Conservation (phyloP, 2,888 invertebrate species). For the Dendrolimus houi region DNA sequence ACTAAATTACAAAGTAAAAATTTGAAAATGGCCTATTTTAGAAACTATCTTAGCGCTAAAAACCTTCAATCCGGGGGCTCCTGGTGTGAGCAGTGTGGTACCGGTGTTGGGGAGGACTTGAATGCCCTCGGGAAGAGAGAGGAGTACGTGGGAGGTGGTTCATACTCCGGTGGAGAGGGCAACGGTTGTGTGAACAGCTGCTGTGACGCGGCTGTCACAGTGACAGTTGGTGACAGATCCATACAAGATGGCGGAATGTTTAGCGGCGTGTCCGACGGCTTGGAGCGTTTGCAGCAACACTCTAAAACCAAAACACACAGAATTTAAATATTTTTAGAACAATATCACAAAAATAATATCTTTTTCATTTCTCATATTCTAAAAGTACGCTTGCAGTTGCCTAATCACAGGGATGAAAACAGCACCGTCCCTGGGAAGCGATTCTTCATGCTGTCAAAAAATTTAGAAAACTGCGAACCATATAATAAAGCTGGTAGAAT, state of each 20-base stretch:
- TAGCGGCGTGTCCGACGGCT: slow-evolving; percentile 61
- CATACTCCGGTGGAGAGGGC: slow-evolving; percentile 78
- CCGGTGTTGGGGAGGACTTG: slow-evolving; percentile 60
- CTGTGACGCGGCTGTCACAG: slow-evolving; percentile 54
- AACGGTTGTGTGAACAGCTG: slow-evolving; percentile 53
- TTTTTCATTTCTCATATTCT: too few relatives aligned
- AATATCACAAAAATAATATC: too few relatives aligned
- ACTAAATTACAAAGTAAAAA: not conserved
- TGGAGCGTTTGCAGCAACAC: slow-evolving; percentile 68
- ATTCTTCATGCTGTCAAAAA: too few relatives aligned
- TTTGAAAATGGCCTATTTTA: not conserved
- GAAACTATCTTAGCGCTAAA: slow-evolving; percentile 24
- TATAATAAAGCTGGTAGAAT: too few relatives aligned
- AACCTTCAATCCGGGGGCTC: slow-evolving; percentile 54
- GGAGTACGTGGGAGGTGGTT: slow-evolving; percentile 80
- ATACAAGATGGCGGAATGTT: slow-evolving; percentile 67
- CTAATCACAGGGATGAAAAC: too few relatives aligned
- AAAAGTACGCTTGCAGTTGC: too few relatives aligned
- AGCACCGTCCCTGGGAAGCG: too few relatives aligned
- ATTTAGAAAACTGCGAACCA: too few relatives aligned
- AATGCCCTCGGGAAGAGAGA: slow-evolving; percentile 78
- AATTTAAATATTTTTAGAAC: too few relatives aligned
- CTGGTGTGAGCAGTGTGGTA: slow-evolving; percentile 66
- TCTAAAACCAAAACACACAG: slow-evolving; percentile 39
- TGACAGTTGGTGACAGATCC: slow-evolving; percentile 60